Percentiles rank a stretch among this genome's conserved stretches.
Conservation (phyloP, 1,140 invertebrate species). For the Neotoxoptera formosana region DNA sequence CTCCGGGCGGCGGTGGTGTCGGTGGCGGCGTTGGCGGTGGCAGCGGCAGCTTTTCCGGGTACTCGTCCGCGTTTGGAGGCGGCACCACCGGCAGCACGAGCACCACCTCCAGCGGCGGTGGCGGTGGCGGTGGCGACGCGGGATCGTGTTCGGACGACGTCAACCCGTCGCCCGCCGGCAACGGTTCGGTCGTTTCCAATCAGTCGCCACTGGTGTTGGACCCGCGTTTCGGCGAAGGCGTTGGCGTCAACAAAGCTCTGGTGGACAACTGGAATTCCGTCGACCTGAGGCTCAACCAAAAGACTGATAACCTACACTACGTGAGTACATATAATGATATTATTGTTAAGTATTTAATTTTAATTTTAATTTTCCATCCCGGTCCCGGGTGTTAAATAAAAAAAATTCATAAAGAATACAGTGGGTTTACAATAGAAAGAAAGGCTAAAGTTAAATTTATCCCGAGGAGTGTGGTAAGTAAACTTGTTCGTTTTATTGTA, state of each 20-base stretch:
- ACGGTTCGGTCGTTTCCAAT: neutral
- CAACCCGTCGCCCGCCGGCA: constrained; percentile 32
- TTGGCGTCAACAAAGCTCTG: constrained; percentile 11
- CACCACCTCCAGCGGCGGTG: neutral
- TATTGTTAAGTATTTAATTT: neutral
- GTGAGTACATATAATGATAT: constrained; percentile 16
- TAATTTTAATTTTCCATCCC: neutral
- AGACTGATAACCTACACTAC: constrained; percentile 55
- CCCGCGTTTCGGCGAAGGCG: constrained; percentile 14
- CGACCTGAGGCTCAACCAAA: constrained; percentile 49
- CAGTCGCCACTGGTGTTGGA: neutral
- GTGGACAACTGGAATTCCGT: constrained; percentile 11
- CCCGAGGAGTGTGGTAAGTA: too few species aligned
- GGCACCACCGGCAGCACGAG: neutral
- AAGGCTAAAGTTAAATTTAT: too few species aligned
- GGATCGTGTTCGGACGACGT: constrained; percentile 19
- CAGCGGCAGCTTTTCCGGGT: constrained; percentile 8
- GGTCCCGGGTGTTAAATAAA: neutral
- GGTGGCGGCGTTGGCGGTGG: neutral
- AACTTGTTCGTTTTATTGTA: too few species aligned
- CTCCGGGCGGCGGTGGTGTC: neutral
- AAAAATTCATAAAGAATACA: too few species aligned
- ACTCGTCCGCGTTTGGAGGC: constrained; percentile 35
- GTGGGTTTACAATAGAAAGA: too few species aligned
- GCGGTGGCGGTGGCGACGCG: neutral